These are phyloP conservation scores for Tapera naevia DNA, from an alignment of 2,797 vertebrate species.

Conservation along the genomic window DNA sequence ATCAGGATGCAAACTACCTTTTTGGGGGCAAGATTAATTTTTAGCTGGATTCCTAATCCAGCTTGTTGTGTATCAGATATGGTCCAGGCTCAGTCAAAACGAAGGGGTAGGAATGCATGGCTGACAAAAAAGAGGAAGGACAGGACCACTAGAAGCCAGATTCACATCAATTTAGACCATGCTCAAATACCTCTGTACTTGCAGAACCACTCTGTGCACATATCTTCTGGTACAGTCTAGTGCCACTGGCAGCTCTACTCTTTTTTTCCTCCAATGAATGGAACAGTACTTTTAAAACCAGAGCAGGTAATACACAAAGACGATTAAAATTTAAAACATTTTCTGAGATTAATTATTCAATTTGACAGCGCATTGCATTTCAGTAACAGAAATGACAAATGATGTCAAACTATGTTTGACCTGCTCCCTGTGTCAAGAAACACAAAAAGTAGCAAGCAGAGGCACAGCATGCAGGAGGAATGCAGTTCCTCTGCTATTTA, in stretches of 20 bases:
- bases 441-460: background rate
- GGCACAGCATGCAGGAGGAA: fast-evolving
- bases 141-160: background rate
- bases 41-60: background rate
- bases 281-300: background rate
- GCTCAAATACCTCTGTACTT: background rate
- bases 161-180: background rate
- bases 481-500: background rate
- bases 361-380: background rate
- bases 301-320: background rate
- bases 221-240: background rate
- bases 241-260: background rate
- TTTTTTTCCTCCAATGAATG: background rate
- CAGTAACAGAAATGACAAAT: background rate
- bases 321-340: background rate
- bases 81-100: background rate
- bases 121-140: background rate
- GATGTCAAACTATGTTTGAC: background rate
- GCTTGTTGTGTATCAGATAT: background rate
- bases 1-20: background rate
- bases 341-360: background rate
- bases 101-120: background rate
- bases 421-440: background rate
- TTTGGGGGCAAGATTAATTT: background rate
- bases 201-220: background rate